Percentiles rank a stretch among this genome's conserved stretches.
Conservation (phyloP, 2,797 vertebrate genomes). For the Enoplosus armatus region DNA sequence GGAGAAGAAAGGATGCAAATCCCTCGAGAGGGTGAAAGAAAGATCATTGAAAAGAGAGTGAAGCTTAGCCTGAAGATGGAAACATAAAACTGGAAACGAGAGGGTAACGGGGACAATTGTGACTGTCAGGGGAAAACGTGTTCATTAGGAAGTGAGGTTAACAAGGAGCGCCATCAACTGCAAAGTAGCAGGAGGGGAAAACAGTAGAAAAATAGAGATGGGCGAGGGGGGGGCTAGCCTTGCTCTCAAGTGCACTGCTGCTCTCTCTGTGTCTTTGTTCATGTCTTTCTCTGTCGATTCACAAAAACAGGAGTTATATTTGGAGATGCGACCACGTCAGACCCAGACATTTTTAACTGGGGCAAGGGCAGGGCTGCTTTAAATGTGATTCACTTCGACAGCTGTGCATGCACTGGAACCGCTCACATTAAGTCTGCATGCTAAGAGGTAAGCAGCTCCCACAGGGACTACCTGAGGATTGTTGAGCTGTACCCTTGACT, state of each 20-base stretch:
- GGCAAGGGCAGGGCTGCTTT: conserved; percentile 64
- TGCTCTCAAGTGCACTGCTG: conserved; percentile 48
- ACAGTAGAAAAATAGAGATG: neutral
- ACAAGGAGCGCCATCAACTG: conserved; percentile 35
- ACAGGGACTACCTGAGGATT: conserved; percentile 57
- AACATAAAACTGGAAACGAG: conserved; percentile 28
- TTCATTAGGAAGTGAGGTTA: conserved; percentile 48
- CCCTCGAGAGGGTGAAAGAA: conserved; percentile 23
- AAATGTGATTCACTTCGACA: conserved; percentile 76
- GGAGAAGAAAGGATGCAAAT: conserved; percentile 19
- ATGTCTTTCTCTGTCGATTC: conserved; percentile 69
- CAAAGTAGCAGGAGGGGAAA: neutral
- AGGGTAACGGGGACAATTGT: conserved; percentile 25
- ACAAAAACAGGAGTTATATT: conserved; percentile 74
- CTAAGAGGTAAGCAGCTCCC: conserved; percentile 64
- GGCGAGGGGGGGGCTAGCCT: neutral
- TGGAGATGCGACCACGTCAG: conserved; percentile 69
- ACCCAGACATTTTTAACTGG: conserved; percentile 66
- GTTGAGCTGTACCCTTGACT: conserved; percentile 8
- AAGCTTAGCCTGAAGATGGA: conserved; percentile 44
- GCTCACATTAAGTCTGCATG: conserved; percentile 64
- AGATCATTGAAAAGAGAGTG: conserved; percentile 16
- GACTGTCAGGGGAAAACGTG: conserved; percentile 38
- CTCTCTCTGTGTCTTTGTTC: conserved; percentile 47
- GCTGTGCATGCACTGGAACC: conserved; percentile 70